Evolutionary conservation across 2,888 invertebrate species (phyloP).

Genomic region (Melangyna quadrimaculata): DNA sequence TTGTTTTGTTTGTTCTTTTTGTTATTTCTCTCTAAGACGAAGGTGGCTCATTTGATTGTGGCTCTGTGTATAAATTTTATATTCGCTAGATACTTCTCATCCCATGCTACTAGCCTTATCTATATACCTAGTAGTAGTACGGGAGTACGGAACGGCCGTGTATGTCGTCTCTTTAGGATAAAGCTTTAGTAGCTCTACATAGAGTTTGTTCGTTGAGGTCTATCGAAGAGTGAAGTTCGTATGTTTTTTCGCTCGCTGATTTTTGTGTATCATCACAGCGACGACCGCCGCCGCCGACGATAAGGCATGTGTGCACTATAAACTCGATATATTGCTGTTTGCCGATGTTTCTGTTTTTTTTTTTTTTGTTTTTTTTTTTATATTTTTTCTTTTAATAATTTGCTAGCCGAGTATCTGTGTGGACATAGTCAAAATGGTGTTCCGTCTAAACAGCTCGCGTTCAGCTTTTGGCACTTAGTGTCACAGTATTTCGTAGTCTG

Average conservation of each 20-base stretch:
- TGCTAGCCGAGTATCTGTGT: constrained; percentile 17
- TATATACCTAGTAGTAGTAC: neutral
- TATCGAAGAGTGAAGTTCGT: constrained; percentile 69
- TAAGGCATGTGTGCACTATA: constrained; percentile 67
- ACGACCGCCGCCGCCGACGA: constrained; percentile 26
- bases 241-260: constrained; percentile 48
- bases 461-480: constrained; percentile 63
- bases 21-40: constrained; percentile 60
- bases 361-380: neutral
- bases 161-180: constrained; percentile 55
- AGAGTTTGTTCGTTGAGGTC: constrained; percentile 60
- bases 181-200: constrained; percentile 29
- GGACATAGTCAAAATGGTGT: constrained; percentile 41
- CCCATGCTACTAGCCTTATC: constrained; percentile 29
- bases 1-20: constrained; percentile 31
- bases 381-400: constrained; percentile 29
- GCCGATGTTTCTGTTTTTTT: constrained; percentile 12
- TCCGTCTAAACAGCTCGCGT: constrained; percentile 51
- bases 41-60: constrained; percentile 53
- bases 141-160: constrained; percentile 17
- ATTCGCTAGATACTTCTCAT: constrained; percentile 60
- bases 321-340: constrained; percentile 66
- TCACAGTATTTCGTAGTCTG: constrained; percentile 54
- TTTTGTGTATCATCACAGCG: constrained; percentile 51
- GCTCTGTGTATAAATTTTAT: constrained; percentile 41